Evolutionary conservation across 2,797 vertebrate genomes (phyloP), one percentile per base, ranked within the genome.

Genomic region (Philypnodon macrostomus): DNA sequence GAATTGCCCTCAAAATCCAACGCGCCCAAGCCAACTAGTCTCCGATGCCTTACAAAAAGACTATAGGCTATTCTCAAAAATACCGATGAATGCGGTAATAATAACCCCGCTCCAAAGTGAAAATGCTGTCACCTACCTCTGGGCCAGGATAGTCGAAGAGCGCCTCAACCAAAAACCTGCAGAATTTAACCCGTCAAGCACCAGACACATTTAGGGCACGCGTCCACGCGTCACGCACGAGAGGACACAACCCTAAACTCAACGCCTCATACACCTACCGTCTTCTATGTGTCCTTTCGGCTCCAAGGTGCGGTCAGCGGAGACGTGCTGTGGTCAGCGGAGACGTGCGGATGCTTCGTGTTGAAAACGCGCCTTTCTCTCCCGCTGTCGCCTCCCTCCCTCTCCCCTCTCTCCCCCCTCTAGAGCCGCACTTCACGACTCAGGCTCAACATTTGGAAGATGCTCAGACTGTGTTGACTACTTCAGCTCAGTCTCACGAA

Each of bases 121-220:
- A 19, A 58, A 49, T 70, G 56, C 18, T 7, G 19, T 52, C 70
- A 32, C 40, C 58, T 70, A 65, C 67, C 67, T 59, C 47, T 11
- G 17, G 55, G 66, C 59, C 46, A 50, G 74, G 74, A 81, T 11
- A 55, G 63, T 56, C 27, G 63, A 63, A 2, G 45, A 50, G 70
- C 77, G 71, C 77, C 52, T 59, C 65, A 26, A 53, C 71, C 67
- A 66, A 81, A 86, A 87, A 88, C 58, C 90, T 90, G 90, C 90
- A 92, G 83, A 87, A 92, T 90, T 90, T 90, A 90, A 92, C 90
- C 90, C 89, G 70, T 90, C 51, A 17, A 16, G 19, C 70, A 52
- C 88, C 75, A 47, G 63, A 14, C 40, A 24, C 1, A 61, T 46
- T 21, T 1, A 27, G 40, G 16, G 46, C 36, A 39, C 23, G 27